Evolutionary conservation across 2,888 invertebrate genomes (phyloP), one percentile per base, ranked within the genome.

Genomic region (Lycocerus yunnanus): DNA sequence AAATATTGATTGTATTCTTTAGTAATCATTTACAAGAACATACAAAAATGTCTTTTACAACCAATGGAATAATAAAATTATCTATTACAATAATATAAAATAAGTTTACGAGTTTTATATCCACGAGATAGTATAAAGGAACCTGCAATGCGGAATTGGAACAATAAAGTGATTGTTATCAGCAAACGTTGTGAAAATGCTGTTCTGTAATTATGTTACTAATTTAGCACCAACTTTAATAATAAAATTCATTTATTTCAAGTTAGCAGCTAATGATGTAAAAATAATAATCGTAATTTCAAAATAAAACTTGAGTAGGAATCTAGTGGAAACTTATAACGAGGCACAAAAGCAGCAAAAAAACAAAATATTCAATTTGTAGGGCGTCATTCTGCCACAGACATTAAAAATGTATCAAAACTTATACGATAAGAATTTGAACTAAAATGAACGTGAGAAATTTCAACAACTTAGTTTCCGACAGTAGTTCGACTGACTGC

Each of bases 101-200:
- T 43, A 6, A n/a, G 43, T 43, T 43, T 43, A 43, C 43, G 43
- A 43, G 43, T 43, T 43, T 43, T 43, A 43, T 43, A 43, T 43
- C n/a, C 43, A 43, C 43, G 43, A 43, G 43, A 43, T 43, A 43
- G 43, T 43, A n/a, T 18, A 63, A 63, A 20, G 15, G 61, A 20
- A 63, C 61, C 69, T 70, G 69, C 69, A 70, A 27, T 70, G 69
- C 69, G 69, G 69, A 58, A 70, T 70, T 70, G 63, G 20, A 65
- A 63, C 63, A 70, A 70, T 70, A 65, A 65, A 70, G 15, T 43
- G 24, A 69, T 69, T 63, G 69, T 69, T 59, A 68, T 21, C 68
- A 15, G 68, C 11, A 43, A 43, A 43, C 43, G 27, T 60, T 27
- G 69, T 18, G 63, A 21, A 16, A 43, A 63, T 27, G 14, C 16